A percentile compares a stretch with the other conserved stretches of the same genome.
Evolutionary conservation across 2,797 vertebrate species (phyloP).

Genomic region (Anableps anableps): DNA sequence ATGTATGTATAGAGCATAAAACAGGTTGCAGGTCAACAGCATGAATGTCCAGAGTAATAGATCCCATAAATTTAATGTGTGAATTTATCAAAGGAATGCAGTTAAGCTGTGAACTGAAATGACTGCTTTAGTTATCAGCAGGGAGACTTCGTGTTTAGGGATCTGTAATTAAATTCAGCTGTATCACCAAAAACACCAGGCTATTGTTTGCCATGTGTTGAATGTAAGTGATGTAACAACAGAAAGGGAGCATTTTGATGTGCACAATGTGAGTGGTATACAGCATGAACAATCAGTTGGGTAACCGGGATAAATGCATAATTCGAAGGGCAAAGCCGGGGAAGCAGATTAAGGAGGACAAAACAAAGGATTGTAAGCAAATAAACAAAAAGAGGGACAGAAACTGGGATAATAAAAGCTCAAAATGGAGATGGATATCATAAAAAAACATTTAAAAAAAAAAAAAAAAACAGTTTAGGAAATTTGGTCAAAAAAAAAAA

Average conservation of each 20-base stretch:
- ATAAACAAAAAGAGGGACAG: slow-evolving; percentile 7
- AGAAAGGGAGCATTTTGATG: slow-evolving; percentile 26
- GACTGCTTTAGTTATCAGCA: slow-evolving; percentile 55
- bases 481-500: slow-evolving; percentile 19
- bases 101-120: slow-evolving; percentile 36
- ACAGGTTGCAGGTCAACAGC: slow-evolving; percentile 39
- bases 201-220: slow-evolving; percentile 58
- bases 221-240: slow-evolving; percentile 44
- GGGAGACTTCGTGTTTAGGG: slow-evolving; percentile 38
- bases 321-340: slow-evolving; percentile 62
- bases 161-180: slow-evolving; percentile 55
- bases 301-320: slow-evolving; percentile 76
- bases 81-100: slow-evolving; percentile 40
- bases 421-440: not conserved
- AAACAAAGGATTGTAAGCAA: not conserved
- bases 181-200: slow-evolving; percentile 29
- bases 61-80: slow-evolving; percentile 36
- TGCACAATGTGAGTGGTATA: slow-evolving; percentile 28
- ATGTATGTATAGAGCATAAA: slow-evolving; percentile 34
- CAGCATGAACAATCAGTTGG: slow-evolving; percentile 63
- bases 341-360: slow-evolving; percentile 54
- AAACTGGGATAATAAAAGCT: not conserved
- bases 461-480: not conserved
- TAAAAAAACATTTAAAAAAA: not conserved
- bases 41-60: slow-evolving; percentile 36